These are phyloP conservation scores for Troilus luridus DNA, from an alignment of 2,888 invertebrate genomes.

Conservation along the genomic window DNA sequence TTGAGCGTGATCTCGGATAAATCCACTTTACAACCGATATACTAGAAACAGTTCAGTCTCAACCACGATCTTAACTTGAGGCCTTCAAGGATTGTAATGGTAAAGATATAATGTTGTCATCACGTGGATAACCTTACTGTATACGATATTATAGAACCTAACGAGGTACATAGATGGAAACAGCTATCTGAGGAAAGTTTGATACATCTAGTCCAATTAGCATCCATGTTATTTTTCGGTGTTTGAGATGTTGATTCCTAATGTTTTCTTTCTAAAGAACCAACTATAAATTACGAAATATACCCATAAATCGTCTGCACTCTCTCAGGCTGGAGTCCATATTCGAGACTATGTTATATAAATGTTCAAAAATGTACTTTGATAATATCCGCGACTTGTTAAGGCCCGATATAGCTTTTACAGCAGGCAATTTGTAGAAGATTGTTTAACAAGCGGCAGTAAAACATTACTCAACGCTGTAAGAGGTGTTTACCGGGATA, in stretches of 20 bases:
- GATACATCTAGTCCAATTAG: background rate
- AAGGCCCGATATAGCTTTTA: background rate
- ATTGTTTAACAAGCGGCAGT: background rate
- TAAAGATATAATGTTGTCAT: too few species aligned
- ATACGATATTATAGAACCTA: too few species aligned
- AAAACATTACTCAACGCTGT: background rate
- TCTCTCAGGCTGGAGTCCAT: background rate
- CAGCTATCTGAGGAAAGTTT: background rate
- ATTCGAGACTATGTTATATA: background rate
- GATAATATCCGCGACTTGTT: conserved; percentile 9
- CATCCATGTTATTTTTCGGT: too few species aligned
- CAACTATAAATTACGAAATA: background rate
- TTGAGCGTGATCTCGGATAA: too few species aligned
- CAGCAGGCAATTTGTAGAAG: conserved; percentile 7
- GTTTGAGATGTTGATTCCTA: background rate
- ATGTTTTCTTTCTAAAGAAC: background rate
- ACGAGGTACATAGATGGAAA: too few species aligned
- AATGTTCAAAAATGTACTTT: background rate
- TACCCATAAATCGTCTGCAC: background rate
- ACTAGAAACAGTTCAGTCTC: too few species aligned
- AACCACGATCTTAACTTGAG: too few species aligned
- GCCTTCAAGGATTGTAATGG: too few species aligned
- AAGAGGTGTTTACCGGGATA: background rate
- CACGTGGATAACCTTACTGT: too few species aligned
- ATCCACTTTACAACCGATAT: too few species aligned